Evolutionary conservation across 2,113 vertebrate species (phyloP), one percentile per base, ranked within the genome.

Genomic region (Oophaga pumilio): DNA sequence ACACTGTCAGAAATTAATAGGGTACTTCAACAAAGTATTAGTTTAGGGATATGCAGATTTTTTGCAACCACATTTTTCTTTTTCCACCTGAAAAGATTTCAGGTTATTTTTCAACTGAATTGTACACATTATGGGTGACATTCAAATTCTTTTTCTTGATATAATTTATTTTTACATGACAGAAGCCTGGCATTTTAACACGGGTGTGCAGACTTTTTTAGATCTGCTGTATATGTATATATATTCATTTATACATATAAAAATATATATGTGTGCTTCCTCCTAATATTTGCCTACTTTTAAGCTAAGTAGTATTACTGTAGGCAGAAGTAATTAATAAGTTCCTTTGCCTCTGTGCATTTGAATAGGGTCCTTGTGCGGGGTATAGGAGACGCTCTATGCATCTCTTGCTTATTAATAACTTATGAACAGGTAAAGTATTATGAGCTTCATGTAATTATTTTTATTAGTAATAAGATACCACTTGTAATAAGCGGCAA

Each of bases 391-490:
- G 81, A 24, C 28, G 80, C 87, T 88, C 64, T 77, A 68, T 88
- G 80, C 73, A 83, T 88, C 49, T 66, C 71, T 66, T 43, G 64
- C 81, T 83, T 88, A 88, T 88, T 88, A 88, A 84, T 84, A 84
- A 66, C 81, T 56, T 69, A 64, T 74, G 71, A 84, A 88, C 82
- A 82, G 87, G 71, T 84, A 84, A 84, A 28, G 87, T 88, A 84
- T 84, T 88, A 88, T 84, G 81, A 71, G 52, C 80, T 88, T 66
- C 73, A 88, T 88, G 83, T 76, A 88, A 88, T 88, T 88, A 88
- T 88, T 88, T 88, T 88, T 88, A 88, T 84, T 88, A 83, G 87
- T 88, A 88, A 88, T 88, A 82, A 88, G 80, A 88, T 84, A 88
- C 87, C 71, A 88, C 87, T 88, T 88, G 87, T 74, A 88, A 76